Conservation (phyloP, 1,140 invertebrate genomes). For the Drosophila fuyamai region DNA sequence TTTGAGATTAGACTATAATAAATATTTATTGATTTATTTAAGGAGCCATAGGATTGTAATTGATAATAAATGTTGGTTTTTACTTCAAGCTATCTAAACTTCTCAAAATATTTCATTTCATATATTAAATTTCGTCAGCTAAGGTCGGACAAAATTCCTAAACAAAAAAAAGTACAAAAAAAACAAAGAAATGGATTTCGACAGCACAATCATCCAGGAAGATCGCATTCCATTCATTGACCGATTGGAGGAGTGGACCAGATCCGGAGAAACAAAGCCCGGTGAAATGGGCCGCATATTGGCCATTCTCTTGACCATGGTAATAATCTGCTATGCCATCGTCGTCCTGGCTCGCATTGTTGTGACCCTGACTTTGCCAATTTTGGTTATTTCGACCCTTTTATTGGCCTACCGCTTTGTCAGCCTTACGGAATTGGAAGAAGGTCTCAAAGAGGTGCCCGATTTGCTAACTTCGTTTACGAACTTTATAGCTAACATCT, state of each 20-base stretch:
- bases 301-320: constrained; percentile 4
- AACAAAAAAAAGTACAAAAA: neutral
- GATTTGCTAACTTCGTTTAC: neutral
- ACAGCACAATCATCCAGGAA: neutral
- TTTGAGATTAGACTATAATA: too few species aligned
- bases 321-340: constrained; percentile 19
- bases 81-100: neutral
- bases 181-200: constrained; percentile 1
- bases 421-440: neutral
- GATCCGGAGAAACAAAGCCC: neutral
- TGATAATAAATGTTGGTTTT: too few species aligned
- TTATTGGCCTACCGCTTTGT: constrained; percentile 20
- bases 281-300: constrained; percentile 26
- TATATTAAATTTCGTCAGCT: neutral
- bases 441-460: constrained; percentile 12
- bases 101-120: too few species aligned
- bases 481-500: neutral
- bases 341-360: constrained; percentile 20
- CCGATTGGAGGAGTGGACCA: constrained; percentile 19
- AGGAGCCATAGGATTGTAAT: too few species aligned
- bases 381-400: constrained; percentile 8
- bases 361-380: constrained; percentile 24
- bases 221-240: neutral
- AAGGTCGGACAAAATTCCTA: neutral
- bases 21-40: too few species aligned